Percentiles rank a stretch among this genome's conserved stretches.
These are phyloP conservation scores for Ommatoiulus sabulosus DNA, from an alignment of 2,888 invertebrate genomes.

Conservation along the genomic window DNA sequence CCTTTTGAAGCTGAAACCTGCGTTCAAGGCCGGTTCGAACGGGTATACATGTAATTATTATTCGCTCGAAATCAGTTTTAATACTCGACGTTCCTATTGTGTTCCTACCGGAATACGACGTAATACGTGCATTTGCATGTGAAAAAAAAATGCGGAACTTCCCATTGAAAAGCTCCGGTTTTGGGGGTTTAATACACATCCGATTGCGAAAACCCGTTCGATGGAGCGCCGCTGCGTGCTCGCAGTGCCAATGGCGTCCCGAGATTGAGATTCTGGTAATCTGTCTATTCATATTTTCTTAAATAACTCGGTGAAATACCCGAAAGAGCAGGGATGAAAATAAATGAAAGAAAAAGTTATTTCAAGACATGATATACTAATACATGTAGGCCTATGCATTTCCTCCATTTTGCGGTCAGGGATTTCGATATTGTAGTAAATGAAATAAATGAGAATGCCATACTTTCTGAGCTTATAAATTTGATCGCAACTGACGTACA, in stretches of 20 bases:
- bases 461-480: no score
- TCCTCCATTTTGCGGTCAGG: no score
- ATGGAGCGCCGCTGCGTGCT: background rate
- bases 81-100: background rate
- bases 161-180: background rate
- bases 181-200: background rate
- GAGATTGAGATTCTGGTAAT: no score
- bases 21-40: background rate
- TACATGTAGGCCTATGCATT: no score
- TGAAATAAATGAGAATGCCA: no score
- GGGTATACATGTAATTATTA: background rate
- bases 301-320: no score
- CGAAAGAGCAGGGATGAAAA: no score
- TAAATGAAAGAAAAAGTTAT: no score
- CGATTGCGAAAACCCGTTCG: background rate
- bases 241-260: background rate
- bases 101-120: background rate
- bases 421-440: no score
- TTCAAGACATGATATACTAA: no score
- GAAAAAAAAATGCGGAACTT: background rate
- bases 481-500: no score
- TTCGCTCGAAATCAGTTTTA: background rate
- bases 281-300: no score
- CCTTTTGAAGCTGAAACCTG: background rate
- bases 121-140: conserved; percentile 25